Conservation (phyloP, 2,888 invertebrate species). For the Matsumyia berberina region DNA sequence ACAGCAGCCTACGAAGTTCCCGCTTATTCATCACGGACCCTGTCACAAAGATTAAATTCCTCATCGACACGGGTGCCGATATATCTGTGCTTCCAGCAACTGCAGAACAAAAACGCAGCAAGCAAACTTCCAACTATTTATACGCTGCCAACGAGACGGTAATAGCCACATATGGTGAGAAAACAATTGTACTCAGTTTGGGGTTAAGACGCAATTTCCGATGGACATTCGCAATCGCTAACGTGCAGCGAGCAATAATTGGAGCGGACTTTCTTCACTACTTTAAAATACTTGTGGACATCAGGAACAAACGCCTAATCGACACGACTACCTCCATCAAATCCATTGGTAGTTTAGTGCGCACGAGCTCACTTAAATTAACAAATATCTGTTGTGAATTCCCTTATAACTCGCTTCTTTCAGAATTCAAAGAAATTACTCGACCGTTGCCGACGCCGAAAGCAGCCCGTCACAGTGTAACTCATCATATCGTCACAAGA, state of each 20-base stretch:
- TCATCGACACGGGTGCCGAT: slow-evolving; percentile 25
- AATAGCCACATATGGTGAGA: slow-evolving; percentile 45
- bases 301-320: not conserved
- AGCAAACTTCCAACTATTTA: not conserved
- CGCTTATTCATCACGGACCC: too few species aligned
- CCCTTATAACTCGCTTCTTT: too few species aligned
- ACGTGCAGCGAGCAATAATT: not conserved
- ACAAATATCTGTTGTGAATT: too few species aligned
- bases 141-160: slow-evolving; percentile 29
- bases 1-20: too few species aligned
- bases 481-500: not conserved
- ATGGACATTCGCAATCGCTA: not conserved
- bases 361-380: too few species aligned
- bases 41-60: too few species aligned
- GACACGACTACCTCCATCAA: not conserved
- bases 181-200: slow-evolving; percentile 37
- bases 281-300: not conserved
- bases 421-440: too few species aligned
- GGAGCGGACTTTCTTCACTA: not conserved
- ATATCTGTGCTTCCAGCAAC: slow-evolving; percentile 20
- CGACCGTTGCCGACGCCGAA: too few species aligned
- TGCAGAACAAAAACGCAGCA: not conserved
- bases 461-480: not conserved
- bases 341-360: too few species aligned
- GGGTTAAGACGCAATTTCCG: slow-evolving; percentile 46